Evolutionary conservation across 2,113 vertebrate species (phyloP).

Genomic region (Equus quagga): DNA sequence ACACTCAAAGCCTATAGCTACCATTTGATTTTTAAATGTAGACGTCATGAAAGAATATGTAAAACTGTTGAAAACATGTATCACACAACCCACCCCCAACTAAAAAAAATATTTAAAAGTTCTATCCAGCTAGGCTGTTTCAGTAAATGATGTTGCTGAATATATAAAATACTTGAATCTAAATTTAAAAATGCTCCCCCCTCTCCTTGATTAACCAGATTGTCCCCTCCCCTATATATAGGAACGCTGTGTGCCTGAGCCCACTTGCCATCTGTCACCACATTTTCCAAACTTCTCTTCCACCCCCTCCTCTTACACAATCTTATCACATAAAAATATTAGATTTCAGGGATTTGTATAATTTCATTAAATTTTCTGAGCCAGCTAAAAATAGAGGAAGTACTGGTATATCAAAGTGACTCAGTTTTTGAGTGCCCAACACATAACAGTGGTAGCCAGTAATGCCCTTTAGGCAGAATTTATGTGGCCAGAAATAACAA

Average conservation of each 20-base stretch:
- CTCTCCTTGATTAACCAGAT: slow-evolving; percentile 82
- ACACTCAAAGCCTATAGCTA: slow-evolving; percentile 37
- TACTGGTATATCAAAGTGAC: neutral
- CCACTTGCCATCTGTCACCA: slow-evolving; percentile 83
- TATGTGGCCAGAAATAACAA: neutral
- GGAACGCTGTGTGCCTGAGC: slow-evolving; percentile 82
- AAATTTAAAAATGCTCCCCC: slow-evolving; percentile 82
- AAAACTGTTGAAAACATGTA: slow-evolving; percentile 78
- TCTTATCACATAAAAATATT: slow-evolving; percentile 86
- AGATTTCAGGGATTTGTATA: slow-evolving; percentile 84
- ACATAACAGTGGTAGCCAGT: neutral
- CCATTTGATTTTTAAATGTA: slow-evolving; percentile 72
- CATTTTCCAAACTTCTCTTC: slow-evolving; percentile 82
- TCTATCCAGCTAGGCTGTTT: slow-evolving; percentile 70
- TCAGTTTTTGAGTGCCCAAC: neutral
- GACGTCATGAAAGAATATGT: slow-evolving; percentile 67
- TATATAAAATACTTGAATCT: slow-evolving; percentile 83
- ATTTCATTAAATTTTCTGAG: slow-evolving; percentile 80
- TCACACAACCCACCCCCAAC: slow-evolving; percentile 67
- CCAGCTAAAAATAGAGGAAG: slow-evolving; percentile 69
- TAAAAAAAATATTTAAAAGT: slow-evolving; percentile 65
- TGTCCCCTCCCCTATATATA: slow-evolving; percentile 85
- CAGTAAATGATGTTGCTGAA: slow-evolving; percentile 80
- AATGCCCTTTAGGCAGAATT: slow-evolving; percentile 20
- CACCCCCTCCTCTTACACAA: slow-evolving; percentile 84